Conservation (phyloP, 2,113 vertebrate genomes). For the Lagopus muta region DNA sequence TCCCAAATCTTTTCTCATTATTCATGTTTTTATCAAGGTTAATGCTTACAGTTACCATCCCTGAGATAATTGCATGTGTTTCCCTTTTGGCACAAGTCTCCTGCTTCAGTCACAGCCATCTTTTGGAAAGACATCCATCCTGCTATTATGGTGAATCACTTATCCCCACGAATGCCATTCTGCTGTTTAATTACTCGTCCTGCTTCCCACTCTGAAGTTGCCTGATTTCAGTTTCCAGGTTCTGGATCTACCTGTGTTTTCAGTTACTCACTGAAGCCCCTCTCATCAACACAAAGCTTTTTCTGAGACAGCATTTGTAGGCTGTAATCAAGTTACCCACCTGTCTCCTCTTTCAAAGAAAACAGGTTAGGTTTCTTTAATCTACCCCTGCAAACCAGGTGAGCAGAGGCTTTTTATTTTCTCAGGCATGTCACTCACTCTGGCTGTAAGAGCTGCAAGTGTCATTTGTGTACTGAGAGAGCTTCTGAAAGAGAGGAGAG, state of each 20-base stretch:
- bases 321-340: neutral
- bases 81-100: neutral
- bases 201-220: neutral
- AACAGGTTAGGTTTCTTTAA: neutral
- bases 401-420: neutral
- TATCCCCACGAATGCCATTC: neutral
- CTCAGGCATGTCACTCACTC: neutral
- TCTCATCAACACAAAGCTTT: neutral
- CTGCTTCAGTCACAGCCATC: neutral
- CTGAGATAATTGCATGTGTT: neutral
- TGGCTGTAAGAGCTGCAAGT: neutral
- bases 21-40: neutral
- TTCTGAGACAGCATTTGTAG: neutral
- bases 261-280: neutral
- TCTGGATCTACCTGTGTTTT: neutral
- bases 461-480: neutral
- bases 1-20: neutral
- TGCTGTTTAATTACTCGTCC: neutral
- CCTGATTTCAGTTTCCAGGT: neutral
- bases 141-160: neutral
- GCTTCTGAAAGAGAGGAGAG: neutral
- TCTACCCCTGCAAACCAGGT: neutral
- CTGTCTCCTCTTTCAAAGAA: neutral
- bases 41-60: neutral
- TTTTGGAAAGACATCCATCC: neutral